These are phyloP conservation scores for Austrolebias charrua DNA, from an alignment of 2,797 vertebrate species.

Conservation along the genomic window DNA sequence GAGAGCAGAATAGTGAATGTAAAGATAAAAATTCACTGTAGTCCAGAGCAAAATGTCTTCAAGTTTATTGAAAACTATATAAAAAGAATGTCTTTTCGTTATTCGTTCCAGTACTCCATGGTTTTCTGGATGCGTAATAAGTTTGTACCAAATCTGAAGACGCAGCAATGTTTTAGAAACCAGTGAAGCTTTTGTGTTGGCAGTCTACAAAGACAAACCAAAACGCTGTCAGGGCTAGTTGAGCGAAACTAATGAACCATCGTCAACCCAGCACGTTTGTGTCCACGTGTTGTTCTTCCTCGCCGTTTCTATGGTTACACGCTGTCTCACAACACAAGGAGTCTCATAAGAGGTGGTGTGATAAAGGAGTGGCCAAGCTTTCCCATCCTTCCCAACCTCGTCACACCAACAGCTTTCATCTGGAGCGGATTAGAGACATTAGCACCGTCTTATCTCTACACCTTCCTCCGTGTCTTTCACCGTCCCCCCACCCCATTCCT, in stretches of 20 bases:
- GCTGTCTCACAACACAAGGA: conserved; percentile 11
- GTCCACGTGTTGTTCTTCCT: conserved; percentile 15
- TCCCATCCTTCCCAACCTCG: conserved; percentile 20
- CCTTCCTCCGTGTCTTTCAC: conserved; percentile 54
- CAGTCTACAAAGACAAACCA: conserved; percentile 9
- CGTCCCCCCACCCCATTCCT: conserved; percentile 15
- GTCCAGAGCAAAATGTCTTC: too few relatives aligned
- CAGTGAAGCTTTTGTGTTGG: conserved; percentile 4
- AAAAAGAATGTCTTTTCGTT: too few relatives aligned
- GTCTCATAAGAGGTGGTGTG: conserved; percentile 37
- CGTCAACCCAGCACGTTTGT: background rate
- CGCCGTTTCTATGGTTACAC: conserved; percentile 24
- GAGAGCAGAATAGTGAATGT: too few relatives aligned
- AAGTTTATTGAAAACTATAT: too few relatives aligned
- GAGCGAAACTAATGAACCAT: conserved; percentile 5
- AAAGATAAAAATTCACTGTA: too few relatives aligned
- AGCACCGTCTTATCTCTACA: conserved; percentile 61
- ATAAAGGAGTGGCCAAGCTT: conserved; percentile 44
- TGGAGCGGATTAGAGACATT: conserved; percentile 61
- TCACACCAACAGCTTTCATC: conserved; percentile 52
- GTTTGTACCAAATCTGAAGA: background rate
- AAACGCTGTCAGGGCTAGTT: background rate
- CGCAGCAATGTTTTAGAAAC: background rate
- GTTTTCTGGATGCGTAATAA: background rate
- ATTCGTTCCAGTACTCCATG: background rate